phyloP scores from a whole-genome alignment of 2,797 vertebrate genomes.

The Protonibea diacanthus region DNA sequence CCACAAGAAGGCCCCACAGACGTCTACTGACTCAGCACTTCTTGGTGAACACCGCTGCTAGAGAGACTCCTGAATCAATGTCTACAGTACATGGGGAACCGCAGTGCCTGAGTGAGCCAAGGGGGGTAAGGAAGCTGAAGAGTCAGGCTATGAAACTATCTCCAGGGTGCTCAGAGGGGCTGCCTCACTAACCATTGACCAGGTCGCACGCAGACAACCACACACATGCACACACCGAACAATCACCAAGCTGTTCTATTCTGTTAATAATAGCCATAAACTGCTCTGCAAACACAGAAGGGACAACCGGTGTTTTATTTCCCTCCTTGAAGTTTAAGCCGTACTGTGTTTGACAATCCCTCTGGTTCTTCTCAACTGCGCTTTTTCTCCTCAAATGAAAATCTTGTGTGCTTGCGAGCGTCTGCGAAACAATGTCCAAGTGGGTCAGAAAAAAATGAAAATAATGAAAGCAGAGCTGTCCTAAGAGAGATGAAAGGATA shows the following conservation, averaged over 20 bases:
- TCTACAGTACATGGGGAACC: slow-evolving; percentile 27
- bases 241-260: slow-evolving; percentile 40
- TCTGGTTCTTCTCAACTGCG: slow-evolving; percentile 69
- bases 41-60: slow-evolving; percentile 32
- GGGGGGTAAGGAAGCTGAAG: slow-evolving; percentile 14
- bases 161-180: too few relatives aligned
- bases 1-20: slow-evolving; percentile 75
- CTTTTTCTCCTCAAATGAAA: slow-evolving; percentile 65
- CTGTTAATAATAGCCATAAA: slow-evolving; percentile 63
- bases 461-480: slow-evolving; percentile 69
- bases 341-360: slow-evolving; percentile 53
- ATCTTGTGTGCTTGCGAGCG: slow-evolving; percentile 50
- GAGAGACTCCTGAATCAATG: slow-evolving; percentile 29
- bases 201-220: background rate
- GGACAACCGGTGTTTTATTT: slow-evolving; percentile 62
- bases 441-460: slow-evolving; percentile 71
- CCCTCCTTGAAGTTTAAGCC: slow-evolving; percentile 49
- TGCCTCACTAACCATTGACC: too few relatives aligned
- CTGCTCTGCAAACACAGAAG: slow-evolving; percentile 50
- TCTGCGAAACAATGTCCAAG: slow-evolving; percentile 70
- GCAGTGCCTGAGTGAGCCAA: slow-evolving; percentile 1
- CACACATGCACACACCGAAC: slow-evolving; percentile 19
- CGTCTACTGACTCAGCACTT: slow-evolving; percentile 74
- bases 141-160: slow-evolving; percentile 20
- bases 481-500: slow-evolving; percentile 71